Conservation (phyloP, 2,113 vertebrate genomes). For the Mungos mungo region DNA sequence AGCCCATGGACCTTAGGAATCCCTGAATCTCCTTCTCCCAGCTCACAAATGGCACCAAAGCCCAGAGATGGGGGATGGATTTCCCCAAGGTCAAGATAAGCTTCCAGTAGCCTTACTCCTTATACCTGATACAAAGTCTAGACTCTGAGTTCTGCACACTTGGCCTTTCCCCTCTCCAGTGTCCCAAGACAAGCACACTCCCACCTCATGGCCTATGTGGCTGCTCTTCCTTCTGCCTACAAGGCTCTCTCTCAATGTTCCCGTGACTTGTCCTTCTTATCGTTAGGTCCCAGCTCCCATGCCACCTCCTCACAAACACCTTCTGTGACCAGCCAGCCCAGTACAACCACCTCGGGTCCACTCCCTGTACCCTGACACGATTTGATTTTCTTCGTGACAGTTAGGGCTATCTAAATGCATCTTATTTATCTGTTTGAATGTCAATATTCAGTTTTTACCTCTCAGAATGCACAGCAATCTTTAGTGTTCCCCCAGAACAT, state of each 20-base stretch:
- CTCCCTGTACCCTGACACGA: rapidly evolving
- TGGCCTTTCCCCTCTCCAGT: background rate
- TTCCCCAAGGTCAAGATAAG: background rate
- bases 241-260: background rate
- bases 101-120: background rate
- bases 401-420: background rate
- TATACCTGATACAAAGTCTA: background rate
- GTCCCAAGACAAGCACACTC: background rate
- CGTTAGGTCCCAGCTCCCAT: background rate
- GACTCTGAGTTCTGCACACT: rapidly evolving
- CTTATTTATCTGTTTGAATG: background rate
- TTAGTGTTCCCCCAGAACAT: background rate
- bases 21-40: background rate
- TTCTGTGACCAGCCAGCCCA: background rate
- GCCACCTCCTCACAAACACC: background rate
- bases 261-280: background rate
- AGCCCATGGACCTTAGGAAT: background rate
- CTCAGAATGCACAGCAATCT: background rate
- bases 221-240: background rate
- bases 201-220: background rate
- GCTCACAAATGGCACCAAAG: background rate
- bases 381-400: rapidly evolving
- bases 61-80: background rate
- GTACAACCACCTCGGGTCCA: too few relatives aligned
- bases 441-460: background rate